Conservation (phyloP, 1,140 invertebrate species). For the Drosophila simulans region DNA sequence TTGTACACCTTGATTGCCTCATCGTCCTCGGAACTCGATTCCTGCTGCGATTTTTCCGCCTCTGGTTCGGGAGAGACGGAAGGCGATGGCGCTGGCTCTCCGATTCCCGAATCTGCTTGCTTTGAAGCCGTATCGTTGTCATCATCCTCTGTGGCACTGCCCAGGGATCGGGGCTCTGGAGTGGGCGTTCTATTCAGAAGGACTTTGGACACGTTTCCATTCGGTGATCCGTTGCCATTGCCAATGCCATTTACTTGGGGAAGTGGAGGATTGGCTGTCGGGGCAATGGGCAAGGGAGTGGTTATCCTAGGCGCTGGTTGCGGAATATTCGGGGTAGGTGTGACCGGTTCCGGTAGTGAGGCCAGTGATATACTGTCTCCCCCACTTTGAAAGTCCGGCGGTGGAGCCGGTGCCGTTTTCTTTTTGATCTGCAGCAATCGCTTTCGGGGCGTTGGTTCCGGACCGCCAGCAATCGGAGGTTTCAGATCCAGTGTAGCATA, state of each 20-base stretch:
- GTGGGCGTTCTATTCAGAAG: conserved; percentile 78
- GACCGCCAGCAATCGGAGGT: conserved; percentile 24
- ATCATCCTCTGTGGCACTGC: conserved; percentile 62
- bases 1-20: conserved; percentile 83
- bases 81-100: conserved; percentile 68
- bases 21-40: conserved; percentile 83
- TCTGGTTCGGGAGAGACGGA: conserved; percentile 64
- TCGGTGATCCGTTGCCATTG: conserved; percentile 4
- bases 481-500: conserved; percentile 70
- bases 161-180: conserved; percentile 72
- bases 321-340: conserved; percentile 25
- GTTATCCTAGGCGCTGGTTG: conserved; percentile 71
- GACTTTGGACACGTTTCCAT: conserved; percentile 74
- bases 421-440: conserved; percentile 71
- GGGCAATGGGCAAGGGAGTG: conserved; percentile 34
- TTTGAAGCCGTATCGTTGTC: conserved; percentile 70
- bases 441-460: conserved; percentile 76
- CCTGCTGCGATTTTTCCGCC: conserved; percentile 47
- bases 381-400: conserved; percentile 26
- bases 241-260: conserved; percentile 15
- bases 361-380: conserved; percentile 63
- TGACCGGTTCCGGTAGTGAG: conserved; percentile 46
- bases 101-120: conserved; percentile 79
- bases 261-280: conserved; percentile 15
- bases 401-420: conserved; percentile 77